phyloP scores from a whole-genome alignment of 2,888 invertebrate genomes.

The Himalopsyche anomala region DNA sequence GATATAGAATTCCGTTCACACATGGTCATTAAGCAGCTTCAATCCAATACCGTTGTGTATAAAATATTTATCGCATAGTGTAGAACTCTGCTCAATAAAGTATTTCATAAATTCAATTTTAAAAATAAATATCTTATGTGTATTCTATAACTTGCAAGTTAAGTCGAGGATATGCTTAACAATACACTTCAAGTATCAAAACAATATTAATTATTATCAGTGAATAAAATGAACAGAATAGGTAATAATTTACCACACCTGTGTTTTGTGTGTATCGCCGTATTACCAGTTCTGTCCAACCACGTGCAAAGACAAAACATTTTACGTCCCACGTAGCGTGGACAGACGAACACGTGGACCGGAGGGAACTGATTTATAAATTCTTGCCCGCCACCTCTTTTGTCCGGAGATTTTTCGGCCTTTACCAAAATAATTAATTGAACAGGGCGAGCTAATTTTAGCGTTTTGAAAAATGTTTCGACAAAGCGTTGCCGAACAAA shows the following conservation, averaged over 20 bases:
- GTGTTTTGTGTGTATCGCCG: neutral
- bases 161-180: too few species aligned
- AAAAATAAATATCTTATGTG: too few species aligned
- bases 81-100: too few species aligned
- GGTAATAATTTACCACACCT: neutral
- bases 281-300: neutral
- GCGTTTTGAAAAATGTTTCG: constrained; percentile 19
- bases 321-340: neutral
- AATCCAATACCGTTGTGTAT: too few species aligned
- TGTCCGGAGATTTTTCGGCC: neutral
- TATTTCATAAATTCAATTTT: too few species aligned
- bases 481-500: constrained; percentile 13
- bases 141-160: too few species aligned
- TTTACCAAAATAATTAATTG: constrained; percentile 32
- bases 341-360: constrained; percentile 11
- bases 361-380: constrained; percentile 23
- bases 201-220: too few species aligned
- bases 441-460: neutral
- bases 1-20: too few species aligned
- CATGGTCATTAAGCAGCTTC: too few species aligned
- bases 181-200: too few species aligned
- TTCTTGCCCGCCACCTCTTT: constrained; percentile 27
- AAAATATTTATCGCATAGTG: too few species aligned
- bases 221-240: too few species aligned
- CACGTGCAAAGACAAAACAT: constrained; percentile 27